Conservation (phyloP, 2,888 invertebrate species). For the Athalia rosae region DNA sequence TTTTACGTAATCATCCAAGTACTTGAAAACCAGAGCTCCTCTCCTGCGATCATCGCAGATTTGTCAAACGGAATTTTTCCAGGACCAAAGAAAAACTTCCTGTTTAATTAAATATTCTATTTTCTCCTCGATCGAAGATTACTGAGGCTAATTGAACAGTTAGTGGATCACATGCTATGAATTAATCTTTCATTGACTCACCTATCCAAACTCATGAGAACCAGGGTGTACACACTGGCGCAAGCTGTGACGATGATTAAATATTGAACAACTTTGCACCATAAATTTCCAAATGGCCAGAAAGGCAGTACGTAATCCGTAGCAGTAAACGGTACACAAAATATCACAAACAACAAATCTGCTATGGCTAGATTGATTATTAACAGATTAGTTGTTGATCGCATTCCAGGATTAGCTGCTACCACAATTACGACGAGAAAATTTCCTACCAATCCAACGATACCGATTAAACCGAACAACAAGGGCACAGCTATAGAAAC, state of each 20-base stretch:
- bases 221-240: conserved; percentile 94
- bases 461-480: conserved; percentile 89
- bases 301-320: conserved; percentile 90
- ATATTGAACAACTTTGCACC: conserved; percentile 94
- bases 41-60: too few species aligned
- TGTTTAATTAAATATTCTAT: not conserved
- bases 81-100: too few species aligned
- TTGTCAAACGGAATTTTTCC: too few species aligned
- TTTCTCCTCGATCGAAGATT: not conserved
- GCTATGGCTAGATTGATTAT: conserved; percentile 94
- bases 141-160: not conserved
- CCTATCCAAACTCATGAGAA: conserved; percentile 94
- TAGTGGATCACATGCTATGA: not conserved
- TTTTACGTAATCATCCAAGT: too few species aligned
- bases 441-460: conserved; percentile 93
- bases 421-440: conserved; percentile 92
- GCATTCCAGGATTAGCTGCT: conserved; percentile 91
- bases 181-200: conserved; percentile 52
- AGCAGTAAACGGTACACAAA: conserved; percentile 96
- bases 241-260: conserved; percentile 94
- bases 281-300: conserved; percentile 93
- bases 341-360: conserved; percentile 92
- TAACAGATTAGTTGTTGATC: conserved; percentile 93
- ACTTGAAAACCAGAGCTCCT: too few species aligned
- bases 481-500: conserved; percentile 85